Percentiles rank a stretch among this genome's conserved stretches.
Conservation (phyloP, 2,113 vertebrate genomes). For the Isurus oxyrinchus region DNA sequence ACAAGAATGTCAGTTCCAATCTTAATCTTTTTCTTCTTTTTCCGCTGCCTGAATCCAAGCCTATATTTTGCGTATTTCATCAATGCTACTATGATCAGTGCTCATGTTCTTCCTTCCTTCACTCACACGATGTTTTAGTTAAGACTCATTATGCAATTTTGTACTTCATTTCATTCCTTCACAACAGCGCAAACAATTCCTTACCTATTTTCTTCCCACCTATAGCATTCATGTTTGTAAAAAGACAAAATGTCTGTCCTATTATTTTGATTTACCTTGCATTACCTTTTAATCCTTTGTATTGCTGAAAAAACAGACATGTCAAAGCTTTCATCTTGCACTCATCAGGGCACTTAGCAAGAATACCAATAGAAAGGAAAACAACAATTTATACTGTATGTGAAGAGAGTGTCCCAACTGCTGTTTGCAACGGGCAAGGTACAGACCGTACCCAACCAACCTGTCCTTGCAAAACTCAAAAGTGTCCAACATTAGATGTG, state of each 20-base stretch:
- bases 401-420: too few species aligned
- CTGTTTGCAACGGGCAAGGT: too few species aligned
- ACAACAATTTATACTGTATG: too few species aligned
- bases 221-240: not conserved
- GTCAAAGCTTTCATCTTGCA: too few species aligned
- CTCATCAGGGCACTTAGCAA: too few species aligned
- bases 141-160: not conserved
- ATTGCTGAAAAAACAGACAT: not conserved
- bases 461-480: too few species aligned
- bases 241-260: not conserved
- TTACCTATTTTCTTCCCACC: not conserved
- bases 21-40: not conserved
- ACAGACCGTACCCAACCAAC: too few species aligned
- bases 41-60: not conserved
- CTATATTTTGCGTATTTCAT: not conserved
- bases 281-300: not conserved
- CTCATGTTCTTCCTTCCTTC: not conserved
- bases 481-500: too few species aligned
- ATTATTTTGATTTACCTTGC: not conserved
- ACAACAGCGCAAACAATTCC: not conserved
- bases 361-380: too few species aligned
- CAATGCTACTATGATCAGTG: not conserved
- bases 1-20: not conserved
- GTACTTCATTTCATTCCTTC: too few species aligned
- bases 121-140: not conserved